phyloP scores from a whole-genome alignment of 2,888 invertebrate genomes.

The Scaeva pyrastri region DNA sequence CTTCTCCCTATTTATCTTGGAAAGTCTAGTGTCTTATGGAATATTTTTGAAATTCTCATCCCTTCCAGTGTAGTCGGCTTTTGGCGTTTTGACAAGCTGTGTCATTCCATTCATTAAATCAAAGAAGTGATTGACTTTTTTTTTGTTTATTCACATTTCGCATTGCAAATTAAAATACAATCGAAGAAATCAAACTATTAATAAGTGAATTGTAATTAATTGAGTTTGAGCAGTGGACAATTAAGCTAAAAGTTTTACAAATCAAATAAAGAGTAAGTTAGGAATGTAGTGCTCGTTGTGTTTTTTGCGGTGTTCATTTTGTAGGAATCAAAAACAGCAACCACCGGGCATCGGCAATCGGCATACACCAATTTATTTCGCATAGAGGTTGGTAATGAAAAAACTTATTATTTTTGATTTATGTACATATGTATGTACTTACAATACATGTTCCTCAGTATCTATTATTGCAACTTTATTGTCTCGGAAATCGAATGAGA shows the following conservation, averaged over 20 bases:
- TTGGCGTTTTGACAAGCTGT: slow-evolving; percentile 58
- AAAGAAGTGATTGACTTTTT: neutral
- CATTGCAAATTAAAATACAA: neutral
- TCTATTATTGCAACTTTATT: too few relatives aligned
- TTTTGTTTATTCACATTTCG: slow-evolving; percentile 24
- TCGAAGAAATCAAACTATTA: slow-evolving; percentile 4
- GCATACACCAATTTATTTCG: slow-evolving; percentile 33
- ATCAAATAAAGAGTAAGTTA: neutral
- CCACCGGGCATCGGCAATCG: slow-evolving; percentile 8
- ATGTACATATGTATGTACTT: neutral
- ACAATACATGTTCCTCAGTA: too few relatives aligned
- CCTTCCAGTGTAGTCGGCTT: slow-evolving; percentile 32
- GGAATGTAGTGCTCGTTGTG: neutral
- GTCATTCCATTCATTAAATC: slow-evolving; percentile 49
- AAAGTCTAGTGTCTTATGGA: neutral
- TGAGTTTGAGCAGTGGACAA: neutral
- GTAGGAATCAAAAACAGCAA: neutral
- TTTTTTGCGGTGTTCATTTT: slow-evolving; percentile 15
- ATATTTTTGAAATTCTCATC: neutral
- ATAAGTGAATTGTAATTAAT: neutral
- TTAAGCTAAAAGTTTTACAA: neutral
- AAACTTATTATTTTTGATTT: neutral
- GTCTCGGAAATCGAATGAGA: too few relatives aligned
- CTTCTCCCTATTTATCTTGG: too few relatives aligned
- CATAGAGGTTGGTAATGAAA: slow-evolving; percentile 53